Conservation (phyloP, 2,113 vertebrate genomes). For the Merops nubicus region DNA sequence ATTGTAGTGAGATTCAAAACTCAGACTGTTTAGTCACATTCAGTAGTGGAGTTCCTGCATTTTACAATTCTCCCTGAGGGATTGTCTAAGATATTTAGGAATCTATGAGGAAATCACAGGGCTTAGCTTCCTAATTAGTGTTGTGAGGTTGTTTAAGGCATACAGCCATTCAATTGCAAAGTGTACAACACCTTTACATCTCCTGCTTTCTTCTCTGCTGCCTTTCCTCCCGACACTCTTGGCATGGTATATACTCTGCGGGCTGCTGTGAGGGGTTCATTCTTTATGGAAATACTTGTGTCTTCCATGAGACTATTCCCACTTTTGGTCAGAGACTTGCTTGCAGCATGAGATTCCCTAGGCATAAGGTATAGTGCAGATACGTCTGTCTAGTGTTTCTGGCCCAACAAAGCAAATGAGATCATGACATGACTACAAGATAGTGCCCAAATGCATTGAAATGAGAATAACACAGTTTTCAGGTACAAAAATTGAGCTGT, state of each 20-base stretch:
- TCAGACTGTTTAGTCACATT: neutral
- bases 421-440: neutral
- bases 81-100: constrained; percentile 9
- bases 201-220: neutral
- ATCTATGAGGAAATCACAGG: neutral
- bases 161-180: neutral
- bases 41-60: neutral
- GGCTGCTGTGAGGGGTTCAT: neutral
- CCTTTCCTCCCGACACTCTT: neutral
- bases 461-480: neutral
- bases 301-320: neutral
- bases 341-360: neutral
- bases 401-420: neutral
- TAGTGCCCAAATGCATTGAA: neutral
- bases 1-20: neutral
- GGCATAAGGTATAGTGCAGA: neutral
- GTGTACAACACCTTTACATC: neutral
- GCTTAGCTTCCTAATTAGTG: neutral
- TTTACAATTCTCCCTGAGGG: neutral
- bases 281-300: neutral
- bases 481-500: neutral
- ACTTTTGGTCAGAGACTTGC: neutral
- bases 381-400: neutral
- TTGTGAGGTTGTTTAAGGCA: neutral
- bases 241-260: neutral